phyloP scores from a whole-genome alignment of 1,140 invertebrate species.

The Bombus soroeensis region DNA sequence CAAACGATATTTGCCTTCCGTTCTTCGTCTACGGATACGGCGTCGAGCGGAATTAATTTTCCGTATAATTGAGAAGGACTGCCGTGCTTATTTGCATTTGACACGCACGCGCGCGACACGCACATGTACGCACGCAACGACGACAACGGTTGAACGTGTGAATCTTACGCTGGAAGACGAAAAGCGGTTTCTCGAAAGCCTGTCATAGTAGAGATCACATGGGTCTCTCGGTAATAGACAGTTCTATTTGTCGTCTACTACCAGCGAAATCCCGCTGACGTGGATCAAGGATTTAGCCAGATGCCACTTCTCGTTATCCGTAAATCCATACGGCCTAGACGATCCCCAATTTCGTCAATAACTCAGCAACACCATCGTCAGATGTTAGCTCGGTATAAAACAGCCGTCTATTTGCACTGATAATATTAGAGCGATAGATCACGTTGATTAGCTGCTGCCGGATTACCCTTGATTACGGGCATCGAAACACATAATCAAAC shows the following conservation, averaged over 20 bases:
- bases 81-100: conserved; percentile 77
- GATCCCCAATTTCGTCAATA: conserved; percentile 9
- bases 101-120: conserved; percentile 64
- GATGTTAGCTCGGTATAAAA: conserved; percentile 21
- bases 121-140: not conserved
- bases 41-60: conserved; percentile 76
- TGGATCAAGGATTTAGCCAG: conserved; percentile 49
- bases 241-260: conserved; percentile 48
- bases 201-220: conserved; percentile 32
- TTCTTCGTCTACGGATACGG: conserved; percentile 58
- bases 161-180: conserved; percentile 47
- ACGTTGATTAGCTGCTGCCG: not conserved
- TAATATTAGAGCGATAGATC: conserved; percentile 9
- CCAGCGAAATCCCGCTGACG: conserved; percentile 32
- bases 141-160: not conserved
- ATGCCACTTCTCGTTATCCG: conserved; percentile 55
- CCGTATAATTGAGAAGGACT: conserved; percentile 73
- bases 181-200: conserved; percentile 45
- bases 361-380: not conserved
- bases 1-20: conserved; percentile 71
- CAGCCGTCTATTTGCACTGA: not conserved
- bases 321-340: conserved; percentile 40
- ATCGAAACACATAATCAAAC: not conserved
- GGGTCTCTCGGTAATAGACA: conserved; percentile 34
- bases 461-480: not conserved